Conservation (phyloP, 2,113 vertebrate genomes). For the Poecilia latipinna region DNA sequence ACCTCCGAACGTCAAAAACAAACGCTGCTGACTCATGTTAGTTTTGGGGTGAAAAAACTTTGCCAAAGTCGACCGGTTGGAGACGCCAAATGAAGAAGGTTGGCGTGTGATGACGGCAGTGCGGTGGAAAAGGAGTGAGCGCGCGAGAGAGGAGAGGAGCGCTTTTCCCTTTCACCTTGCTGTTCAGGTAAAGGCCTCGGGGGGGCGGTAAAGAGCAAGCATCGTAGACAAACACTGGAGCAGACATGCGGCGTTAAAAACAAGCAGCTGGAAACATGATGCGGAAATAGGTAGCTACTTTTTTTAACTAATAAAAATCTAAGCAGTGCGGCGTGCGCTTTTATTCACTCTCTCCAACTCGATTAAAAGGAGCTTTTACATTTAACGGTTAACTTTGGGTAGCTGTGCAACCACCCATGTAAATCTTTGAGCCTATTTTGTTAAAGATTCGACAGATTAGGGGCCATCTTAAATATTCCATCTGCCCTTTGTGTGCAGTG, state of each 20-base stretch:
- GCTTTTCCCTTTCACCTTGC: slow-evolving; percentile 24
- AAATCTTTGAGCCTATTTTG: too few species aligned
- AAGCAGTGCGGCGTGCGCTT: too few species aligned
- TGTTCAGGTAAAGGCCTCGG: slow-evolving; percentile 26
- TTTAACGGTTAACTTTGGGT: too few species aligned
- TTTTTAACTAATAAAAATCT: too few species aligned
- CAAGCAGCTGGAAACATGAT: not conserved
- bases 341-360: too few species aligned
- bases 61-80: not conserved
- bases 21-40: slow-evolving; percentile 25
- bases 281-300: not conserved
- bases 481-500: too few species aligned
- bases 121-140: slow-evolving; percentile 49
- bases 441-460: too few species aligned
- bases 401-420: too few species aligned
- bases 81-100: not conserved
- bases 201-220: slow-evolving; percentile 54
- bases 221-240: not conserved
- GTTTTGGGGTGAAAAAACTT: not conserved
- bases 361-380: too few species aligned
- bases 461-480: too few species aligned
- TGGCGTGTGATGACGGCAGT: slow-evolving; percentile 22
- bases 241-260: too few species aligned
- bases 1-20: not conserved
- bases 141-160: slow-evolving; percentile 18